A percentile compares a stretch with the other conserved stretches of the same genome.
Evolutionary conservation across 2,797 vertebrate genomes (phyloP).

Genomic region (Scarus forsteni): DNA sequence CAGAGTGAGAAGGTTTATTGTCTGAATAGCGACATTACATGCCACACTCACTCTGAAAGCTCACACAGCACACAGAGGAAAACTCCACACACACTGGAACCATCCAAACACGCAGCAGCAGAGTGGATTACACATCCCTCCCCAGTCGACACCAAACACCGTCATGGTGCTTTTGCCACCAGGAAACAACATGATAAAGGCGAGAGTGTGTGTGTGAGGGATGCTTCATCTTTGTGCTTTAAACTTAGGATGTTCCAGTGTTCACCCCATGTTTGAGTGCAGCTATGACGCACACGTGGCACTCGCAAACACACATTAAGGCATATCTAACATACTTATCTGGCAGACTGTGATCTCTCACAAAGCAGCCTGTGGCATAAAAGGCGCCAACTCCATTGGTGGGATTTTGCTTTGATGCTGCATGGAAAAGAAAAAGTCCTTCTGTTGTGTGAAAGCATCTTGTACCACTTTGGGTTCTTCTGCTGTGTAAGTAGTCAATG

Average conservation of each 20-base stretch:
- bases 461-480: background rate
- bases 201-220: conserved; percentile 2
- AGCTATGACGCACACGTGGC: conserved; percentile 20
- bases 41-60: conserved; percentile 41
- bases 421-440: conserved; percentile 61
- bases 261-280: conserved; percentile 41
- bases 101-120: conserved; percentile 38
- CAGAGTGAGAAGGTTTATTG: conserved; percentile 51
- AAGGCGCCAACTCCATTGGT: conserved; percentile 23
- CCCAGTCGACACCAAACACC: conserved; percentile 52
- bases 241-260: conserved; percentile 37
- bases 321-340: conserved; percentile 68
- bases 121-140: conserved; percentile 70
- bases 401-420: conserved; percentile 16
- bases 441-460: conserved; percentile 63
- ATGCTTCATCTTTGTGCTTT: conserved; percentile 21
- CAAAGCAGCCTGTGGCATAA: conserved; percentile 49
- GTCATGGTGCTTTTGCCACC: conserved; percentile 61
- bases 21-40: conserved; percentile 69
- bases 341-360: conserved; percentile 41
- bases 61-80: conserved; percentile 42
- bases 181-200: conserved; percentile 38
- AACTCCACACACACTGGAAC: conserved; percentile 42
- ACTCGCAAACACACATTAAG: conserved; percentile 11
- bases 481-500: no score